These are phyloP conservation scores for Chaunax sp. DNA, from an alignment of 2,797 vertebrate species.

Conservation along the genomic window DNA sequence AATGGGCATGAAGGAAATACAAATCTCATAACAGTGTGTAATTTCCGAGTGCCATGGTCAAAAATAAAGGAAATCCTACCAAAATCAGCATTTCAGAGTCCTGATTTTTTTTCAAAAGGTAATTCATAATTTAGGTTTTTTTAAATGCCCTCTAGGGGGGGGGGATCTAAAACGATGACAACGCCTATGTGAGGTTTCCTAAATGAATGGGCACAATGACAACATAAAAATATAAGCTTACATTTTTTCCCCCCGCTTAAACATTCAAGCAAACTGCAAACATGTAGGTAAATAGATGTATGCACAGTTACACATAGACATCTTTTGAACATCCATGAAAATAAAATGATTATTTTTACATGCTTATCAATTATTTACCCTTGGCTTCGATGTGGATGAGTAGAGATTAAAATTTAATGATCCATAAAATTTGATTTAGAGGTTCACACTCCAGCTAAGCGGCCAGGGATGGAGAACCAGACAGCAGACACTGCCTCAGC, in stretches of 20 bases:
- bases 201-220: conserved; percentile 44
- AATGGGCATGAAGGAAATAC: conserved; percentile 35
- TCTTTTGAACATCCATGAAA: conserved; percentile 64
- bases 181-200: conserved; percentile 8
- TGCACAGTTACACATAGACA: conserved; percentile 54
- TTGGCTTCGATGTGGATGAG: conserved; percentile 57
- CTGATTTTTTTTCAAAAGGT: conserved; percentile 42
- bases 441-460: conserved; percentile 39
- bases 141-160: conserved; percentile 39
- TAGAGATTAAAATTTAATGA: conserved; percentile 66
- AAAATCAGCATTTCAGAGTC: conserved; percentile 25
- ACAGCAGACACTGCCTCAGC: conserved; percentile 2
- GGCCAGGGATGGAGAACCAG: conserved; percentile 32
- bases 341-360: conserved; percentile 41
- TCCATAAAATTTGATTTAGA: conserved; percentile 65
- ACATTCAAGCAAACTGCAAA: conserved; percentile 69
- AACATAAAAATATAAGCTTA: conserved; percentile 34
- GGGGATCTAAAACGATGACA: conserved; percentile 26
- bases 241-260: conserved; percentile 57
- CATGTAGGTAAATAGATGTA: conserved; percentile 46
- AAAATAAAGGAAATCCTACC: conserved; percentile 25
- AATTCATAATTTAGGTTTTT: conserved; percentile 23
- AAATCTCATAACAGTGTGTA: conserved; percentile 7
- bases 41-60: conserved; percentile 38
- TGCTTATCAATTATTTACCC: conserved; percentile 72